phyloP scores from a whole-genome alignment of 2,797 vertebrate genomes.

The Spatula clypeata region DNA sequence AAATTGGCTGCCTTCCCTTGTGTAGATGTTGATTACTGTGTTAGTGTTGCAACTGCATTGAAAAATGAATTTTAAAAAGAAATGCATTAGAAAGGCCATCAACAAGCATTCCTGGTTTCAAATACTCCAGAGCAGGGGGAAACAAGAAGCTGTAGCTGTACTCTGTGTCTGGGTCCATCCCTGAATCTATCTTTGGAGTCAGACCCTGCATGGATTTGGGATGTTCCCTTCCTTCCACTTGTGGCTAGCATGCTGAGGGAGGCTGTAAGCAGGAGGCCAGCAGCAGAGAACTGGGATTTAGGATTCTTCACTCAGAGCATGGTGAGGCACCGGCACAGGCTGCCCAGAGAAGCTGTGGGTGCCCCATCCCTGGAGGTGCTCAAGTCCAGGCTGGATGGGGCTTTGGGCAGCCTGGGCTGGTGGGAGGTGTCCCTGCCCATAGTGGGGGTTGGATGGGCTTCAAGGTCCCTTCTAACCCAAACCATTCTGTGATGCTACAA shows the following conservation, averaged over 20 bases:
- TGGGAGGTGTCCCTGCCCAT: no score
- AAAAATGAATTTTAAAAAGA: background rate
- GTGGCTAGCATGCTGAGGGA: accelerated
- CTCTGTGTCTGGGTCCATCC: background rate
- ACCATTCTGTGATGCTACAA: no score
- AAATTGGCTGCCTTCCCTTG: background rate
- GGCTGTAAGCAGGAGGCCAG: background rate
- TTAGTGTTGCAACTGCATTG: background rate
- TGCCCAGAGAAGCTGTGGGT: no score
- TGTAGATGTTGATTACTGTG: background rate
- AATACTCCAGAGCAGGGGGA: background rate
- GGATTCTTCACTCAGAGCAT: no score
- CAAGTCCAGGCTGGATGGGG: no score
- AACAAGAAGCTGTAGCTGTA: background rate
- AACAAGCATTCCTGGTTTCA: background rate
- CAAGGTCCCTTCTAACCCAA: no score
- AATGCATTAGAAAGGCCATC: background rate
- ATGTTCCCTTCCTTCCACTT: background rate
- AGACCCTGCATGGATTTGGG: background rate
- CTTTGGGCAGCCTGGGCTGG: no score
- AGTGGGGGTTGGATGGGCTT: no score
- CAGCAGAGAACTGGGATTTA: background rate
- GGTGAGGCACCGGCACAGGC: accelerated
- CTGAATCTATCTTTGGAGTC: background rate
- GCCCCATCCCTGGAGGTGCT: no score